Evolutionary conservation across 1,140 invertebrate species (phyloP).

Genomic region (Lepidurus packardi): DNA sequence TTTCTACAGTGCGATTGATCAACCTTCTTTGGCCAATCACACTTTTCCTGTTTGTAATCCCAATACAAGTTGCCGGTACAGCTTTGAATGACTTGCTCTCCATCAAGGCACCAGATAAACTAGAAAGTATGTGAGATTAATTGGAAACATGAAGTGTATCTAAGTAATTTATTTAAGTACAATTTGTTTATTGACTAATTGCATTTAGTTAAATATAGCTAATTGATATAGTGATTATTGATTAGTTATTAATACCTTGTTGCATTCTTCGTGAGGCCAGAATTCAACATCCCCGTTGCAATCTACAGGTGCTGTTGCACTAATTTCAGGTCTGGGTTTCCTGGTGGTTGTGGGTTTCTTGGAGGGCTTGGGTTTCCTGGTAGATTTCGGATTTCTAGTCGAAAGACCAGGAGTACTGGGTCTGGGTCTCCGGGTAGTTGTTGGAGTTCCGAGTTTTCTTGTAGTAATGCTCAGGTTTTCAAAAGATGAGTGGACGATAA

Average conservation of each 20-base stretch:
- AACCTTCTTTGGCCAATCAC: neutral
- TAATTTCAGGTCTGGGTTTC: neutral
- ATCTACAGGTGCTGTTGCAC: neutral
- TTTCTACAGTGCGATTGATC: neutral
- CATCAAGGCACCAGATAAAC: neutral
- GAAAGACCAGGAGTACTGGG: too few species aligned
- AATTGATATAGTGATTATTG: too few species aligned
- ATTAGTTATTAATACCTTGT: neutral
- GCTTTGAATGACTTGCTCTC: neutral
- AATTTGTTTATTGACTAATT: neutral
- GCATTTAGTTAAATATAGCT: neutral
- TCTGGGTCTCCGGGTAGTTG: too few species aligned
- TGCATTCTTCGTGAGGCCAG: neutral
- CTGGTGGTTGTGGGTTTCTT: neutral
- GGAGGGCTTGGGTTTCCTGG: too few species aligned
- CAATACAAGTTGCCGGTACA: neutral
- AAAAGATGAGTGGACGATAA: too few species aligned
- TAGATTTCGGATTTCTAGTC: too few species aligned
- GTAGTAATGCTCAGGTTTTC: too few species aligned
- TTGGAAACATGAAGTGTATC: too few species aligned
- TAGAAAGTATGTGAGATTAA: neutral
- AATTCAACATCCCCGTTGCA: neutral
- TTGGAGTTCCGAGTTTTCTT: too few species aligned
- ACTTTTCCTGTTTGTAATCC: neutral
- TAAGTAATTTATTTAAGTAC: too few species aligned